Evolutionary conservation across 2,888 invertebrate species (phyloP).

Genomic region (Apeira syringaria): DNA sequence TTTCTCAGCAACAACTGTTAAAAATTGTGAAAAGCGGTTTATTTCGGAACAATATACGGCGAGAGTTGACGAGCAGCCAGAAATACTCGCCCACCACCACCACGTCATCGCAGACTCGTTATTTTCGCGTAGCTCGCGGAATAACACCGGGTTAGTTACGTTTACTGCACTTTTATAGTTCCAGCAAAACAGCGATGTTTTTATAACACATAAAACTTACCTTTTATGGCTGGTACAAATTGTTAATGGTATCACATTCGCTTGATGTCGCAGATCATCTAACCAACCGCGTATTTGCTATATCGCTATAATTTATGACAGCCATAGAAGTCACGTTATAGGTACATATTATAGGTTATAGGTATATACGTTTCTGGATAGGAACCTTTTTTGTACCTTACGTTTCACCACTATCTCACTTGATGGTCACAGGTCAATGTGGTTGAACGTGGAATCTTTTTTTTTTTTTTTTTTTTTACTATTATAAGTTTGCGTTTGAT

Average conservation of each 20-base stretch:
- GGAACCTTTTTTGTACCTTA: too few species aligned
- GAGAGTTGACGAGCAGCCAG: constrained; percentile 65
- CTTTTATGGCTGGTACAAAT: constrained; percentile 23
- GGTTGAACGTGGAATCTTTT: too few species aligned
- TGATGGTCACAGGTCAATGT: too few species aligned
- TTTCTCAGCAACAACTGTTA: constrained; percentile 46
- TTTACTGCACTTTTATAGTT: constrained; percentile 46
- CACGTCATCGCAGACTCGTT: constrained; percentile 45
- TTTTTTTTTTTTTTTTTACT: too few species aligned
- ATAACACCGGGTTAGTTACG: constrained; percentile 34
- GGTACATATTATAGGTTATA: too few species aligned
- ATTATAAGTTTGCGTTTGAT: too few species aligned
- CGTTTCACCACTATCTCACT: too few species aligned
- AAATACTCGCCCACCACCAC: constrained; percentile 42
- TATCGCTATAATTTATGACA: too few species aligned
- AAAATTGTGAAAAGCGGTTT: constrained; percentile 49
- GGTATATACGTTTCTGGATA: too few species aligned
- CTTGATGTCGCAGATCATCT: constrained; percentile 9
- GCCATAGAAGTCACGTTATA: too few species aligned
- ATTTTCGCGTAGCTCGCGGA: constrained; percentile 52
- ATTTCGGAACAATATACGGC: constrained; percentile 65
- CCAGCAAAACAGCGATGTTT: constrained; percentile 31
- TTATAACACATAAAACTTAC: constrained; percentile 21
- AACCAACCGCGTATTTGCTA: background rate
- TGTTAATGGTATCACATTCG: constrained; percentile 16